Evolutionary conservation across 1,140 invertebrate species (phyloP), one percentile per base, ranked within the genome.

Genomic region (Euura saliciscinereae): DNA sequence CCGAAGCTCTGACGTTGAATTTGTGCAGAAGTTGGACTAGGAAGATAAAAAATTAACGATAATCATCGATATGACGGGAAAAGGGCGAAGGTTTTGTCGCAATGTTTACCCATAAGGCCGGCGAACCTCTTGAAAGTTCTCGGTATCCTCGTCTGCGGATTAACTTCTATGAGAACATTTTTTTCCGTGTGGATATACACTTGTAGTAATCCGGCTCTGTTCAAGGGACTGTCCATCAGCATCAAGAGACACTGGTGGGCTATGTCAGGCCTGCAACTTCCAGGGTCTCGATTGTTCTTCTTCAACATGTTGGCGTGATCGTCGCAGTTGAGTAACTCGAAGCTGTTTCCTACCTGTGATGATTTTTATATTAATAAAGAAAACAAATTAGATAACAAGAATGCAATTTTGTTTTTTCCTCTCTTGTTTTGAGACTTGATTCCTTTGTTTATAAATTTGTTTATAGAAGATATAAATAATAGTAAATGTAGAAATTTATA

Each of bases 61-160:
- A 72, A 75, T 70, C 3, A 74, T 71, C 66, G 70, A n/a, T 74
- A 44, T 43, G 46, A 28, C 28, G 28, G 28, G 28, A 0, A 28
- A 28, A 28, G 28, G 28, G 28, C 28, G 28, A 28, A 28, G 28
- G 28, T 46, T 66, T 65, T 71, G 45, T 67, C 64, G 73, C 69
- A 70, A 51, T 73, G 81, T 86, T 87, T 91, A 98, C 97, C 97
- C 93, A 99, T 99, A 13, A 99, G 87, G 65, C 98, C 98, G 82
- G 97, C 97, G 91, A 99, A 99, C 83, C 98, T 90, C 83, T 99
- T 98, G 83, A 98, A 99, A 10, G 98, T 99, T 79, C 98, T 91
- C 1, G 99, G 99, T 83, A 99, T 98, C 82, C 98, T 92, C 6
- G 98, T 99, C 87, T 99, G 98, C 66, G 99, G 98, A 89, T 98